Evolutionary conservation across 2,113 vertebrate species (phyloP).

Genomic region (Uria aalge): DNA sequence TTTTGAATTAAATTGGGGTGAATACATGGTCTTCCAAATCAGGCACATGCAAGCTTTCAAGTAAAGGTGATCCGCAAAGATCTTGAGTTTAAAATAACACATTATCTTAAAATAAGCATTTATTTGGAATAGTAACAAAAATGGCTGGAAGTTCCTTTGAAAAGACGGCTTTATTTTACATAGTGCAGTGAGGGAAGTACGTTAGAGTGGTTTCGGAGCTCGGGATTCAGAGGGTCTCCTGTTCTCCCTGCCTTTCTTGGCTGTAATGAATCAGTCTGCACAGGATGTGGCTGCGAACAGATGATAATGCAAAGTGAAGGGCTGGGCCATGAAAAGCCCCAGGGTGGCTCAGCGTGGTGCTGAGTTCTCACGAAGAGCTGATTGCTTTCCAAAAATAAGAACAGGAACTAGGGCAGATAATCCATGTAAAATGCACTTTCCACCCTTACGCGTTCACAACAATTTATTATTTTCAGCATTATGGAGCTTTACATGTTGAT

Average conservation of each 20-base stretch:
- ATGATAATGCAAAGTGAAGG: constrained; percentile 71
- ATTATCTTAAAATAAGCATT: background rate
- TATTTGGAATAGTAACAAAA: background rate
- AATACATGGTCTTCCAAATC: background rate
- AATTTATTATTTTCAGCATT: constrained; percentile 18
- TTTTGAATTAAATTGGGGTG: background rate
- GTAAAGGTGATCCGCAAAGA: background rate
- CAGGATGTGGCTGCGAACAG: constrained; percentile 67
- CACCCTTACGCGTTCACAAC: constrained; percentile 28
- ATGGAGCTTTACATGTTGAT: background rate
- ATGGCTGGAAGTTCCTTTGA: background rate
- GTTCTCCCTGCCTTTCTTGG: background rate
- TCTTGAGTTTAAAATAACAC: background rate
- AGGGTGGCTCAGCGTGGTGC: constrained; percentile 60
- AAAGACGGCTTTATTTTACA: background rate
- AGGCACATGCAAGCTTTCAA: background rate
- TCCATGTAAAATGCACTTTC: constrained; percentile 55
- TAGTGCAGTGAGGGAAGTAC: background rate
- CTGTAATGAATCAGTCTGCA: constrained; percentile 55
- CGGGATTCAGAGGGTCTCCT: constrained; percentile 41
- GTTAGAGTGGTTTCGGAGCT: background rate
- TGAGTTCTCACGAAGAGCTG: constrained; percentile 68
- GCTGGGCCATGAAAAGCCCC: constrained; percentile 61
- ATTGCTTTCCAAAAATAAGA: constrained; percentile 70
- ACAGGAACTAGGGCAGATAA: constrained; percentile 64